Base-by-base conservation (phyloP, 2,888 invertebrate species). In the Gymnosoma rotundatum region DNA sequence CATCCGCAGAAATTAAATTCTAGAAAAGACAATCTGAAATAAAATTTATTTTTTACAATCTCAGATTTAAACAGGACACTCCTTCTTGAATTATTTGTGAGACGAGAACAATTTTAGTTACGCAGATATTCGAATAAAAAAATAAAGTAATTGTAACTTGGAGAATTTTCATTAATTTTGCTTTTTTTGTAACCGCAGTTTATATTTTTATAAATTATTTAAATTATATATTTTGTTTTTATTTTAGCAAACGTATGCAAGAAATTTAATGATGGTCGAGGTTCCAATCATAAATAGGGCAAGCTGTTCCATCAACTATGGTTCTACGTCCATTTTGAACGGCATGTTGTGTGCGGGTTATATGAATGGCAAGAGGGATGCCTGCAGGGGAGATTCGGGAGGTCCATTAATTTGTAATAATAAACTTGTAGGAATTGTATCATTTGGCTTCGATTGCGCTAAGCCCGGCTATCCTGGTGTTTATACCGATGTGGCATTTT, bases 311-410 rank as follows among this genome's bases (percentile, higher is more conserved):
- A 12, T 20, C 0, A 87, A 83, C 14, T 88, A 88, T 66, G 83
- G 83, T 3, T 0, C 20, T 7, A 63, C 66, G 2, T 48, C n/a
- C 12, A 70, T 89, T 36, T 38, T 61, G 9, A 86, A 87, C 18
- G 88, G 87, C 7, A 89, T 88, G 88, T 74, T 88, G 9, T 89
- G 89, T 76, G 89, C 89, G 10, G 89, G 89, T 18, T 87, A 86
- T 52, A 87, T 88, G 87, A 78, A 67, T 36, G 89, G 89, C 36
- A 83, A 82, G 56, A 78, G 83, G 21, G 89, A 89, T 84, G 86
- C 89, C 9, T 89, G 89, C 42, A 66, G 83, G 18, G 89, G 89
- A 5, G 89, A 89, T 72, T 89, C 89, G 7, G 89, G 89, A 52
- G 89, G 89, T 7, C 89, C 89, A 6, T 70, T 89, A 16, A 87